Conservation (phyloP, 2,888 invertebrate genomes). For the Amaurobius ferox region DNA sequence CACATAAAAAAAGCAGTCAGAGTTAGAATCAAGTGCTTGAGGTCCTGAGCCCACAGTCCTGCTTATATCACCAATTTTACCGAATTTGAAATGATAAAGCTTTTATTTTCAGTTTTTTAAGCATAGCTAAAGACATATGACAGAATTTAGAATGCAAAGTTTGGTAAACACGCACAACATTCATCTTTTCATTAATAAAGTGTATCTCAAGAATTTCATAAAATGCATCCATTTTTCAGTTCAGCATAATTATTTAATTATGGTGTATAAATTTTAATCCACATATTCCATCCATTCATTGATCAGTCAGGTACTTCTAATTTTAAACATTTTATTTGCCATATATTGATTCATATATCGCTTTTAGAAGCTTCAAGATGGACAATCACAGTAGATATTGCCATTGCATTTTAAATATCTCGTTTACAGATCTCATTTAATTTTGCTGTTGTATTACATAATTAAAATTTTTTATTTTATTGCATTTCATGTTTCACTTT, state of each 20-base stretch:
- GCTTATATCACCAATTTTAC: too few relatives aligned
- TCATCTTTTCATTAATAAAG: background rate
- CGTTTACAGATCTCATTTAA: too few relatives aligned
- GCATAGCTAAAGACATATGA: too few relatives aligned
- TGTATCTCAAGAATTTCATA: background rate
- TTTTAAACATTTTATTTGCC: background rate
- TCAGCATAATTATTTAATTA: background rate
- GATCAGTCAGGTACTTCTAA: background rate
- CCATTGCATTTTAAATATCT: background rate
- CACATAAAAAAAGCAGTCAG: too few relatives aligned
- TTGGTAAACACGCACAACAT: constrained; percentile 35
- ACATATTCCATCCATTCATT: background rate
- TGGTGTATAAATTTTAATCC: background rate
- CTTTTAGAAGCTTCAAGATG: background rate
- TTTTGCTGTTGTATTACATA: too few relatives aligned
- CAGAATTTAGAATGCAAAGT: constrained; percentile 4
- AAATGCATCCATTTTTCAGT: background rate
- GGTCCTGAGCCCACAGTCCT: too few relatives aligned
- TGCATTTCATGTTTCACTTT: too few relatives aligned
- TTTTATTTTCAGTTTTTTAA: too few relatives aligned
- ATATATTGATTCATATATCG: background rate
- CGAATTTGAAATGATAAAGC: too few relatives aligned
- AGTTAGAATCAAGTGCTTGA: too few relatives aligned
- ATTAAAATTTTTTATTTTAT: too few relatives aligned
- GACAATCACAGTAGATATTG: background rate